Evolutionary conservation across 2,888 invertebrate species (phyloP).

Genomic region (Brenthis daphne): DNA sequence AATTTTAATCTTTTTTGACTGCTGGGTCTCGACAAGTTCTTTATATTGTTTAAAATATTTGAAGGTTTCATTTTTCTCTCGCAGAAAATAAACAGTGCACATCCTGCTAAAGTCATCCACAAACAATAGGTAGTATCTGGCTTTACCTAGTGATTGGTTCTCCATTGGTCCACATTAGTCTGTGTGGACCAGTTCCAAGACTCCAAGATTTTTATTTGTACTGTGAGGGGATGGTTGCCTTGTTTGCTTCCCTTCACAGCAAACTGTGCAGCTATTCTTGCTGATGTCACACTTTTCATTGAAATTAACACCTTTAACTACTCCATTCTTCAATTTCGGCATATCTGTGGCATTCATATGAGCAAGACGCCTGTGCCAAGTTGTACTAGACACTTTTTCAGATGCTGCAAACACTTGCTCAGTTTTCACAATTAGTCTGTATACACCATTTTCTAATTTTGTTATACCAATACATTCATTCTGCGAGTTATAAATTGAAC

Average conservation of each 20-base stretch:
- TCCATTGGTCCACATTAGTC: constrained; percentile 31
- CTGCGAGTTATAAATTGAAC: constrained; percentile 34
- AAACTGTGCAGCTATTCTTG: background rate
- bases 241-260: constrained; percentile 11
- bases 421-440: constrained; percentile 19
- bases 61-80: too few species aligned
- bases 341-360: background rate
- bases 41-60: background rate
- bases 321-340: constrained; percentile 3
- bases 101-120: too few species aligned
- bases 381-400: constrained; percentile 2
- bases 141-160: constrained; percentile 10
- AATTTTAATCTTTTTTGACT: constrained; percentile 20
- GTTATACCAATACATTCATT: constrained; percentile 32
- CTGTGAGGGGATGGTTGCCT: background rate
- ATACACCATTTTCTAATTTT: constrained; percentile 29
- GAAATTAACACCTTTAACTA: background rate
- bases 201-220: background rate
- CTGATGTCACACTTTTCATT: constrained; percentile 1
- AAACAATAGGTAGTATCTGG: constrained; percentile 7
- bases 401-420: constrained; percentile 21
- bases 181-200: background rate
- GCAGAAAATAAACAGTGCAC: too few species aligned
- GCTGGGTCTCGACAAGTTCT: background rate
- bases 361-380: constrained; percentile 5